These are phyloP conservation scores for Siderastrea siderea DNA, from an alignment of 92 coral and sea anemone species.

Conservation along the genomic window DNA sequence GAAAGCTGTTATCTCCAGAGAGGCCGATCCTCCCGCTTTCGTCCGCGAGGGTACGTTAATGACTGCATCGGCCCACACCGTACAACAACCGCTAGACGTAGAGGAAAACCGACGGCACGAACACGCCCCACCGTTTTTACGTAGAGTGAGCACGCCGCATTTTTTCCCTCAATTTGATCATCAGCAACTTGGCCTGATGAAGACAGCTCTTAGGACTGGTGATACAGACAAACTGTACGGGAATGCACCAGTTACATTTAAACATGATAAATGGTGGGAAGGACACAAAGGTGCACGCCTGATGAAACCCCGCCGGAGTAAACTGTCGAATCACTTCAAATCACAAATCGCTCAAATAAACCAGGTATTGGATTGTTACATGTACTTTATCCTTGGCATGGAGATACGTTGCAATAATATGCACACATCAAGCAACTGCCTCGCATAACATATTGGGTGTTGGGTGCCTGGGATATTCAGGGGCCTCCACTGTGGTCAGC, in stretches of 20 bases:
- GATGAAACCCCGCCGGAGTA: constrained; percentile 81
- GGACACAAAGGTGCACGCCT: constrained; percentile 72
- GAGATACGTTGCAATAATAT: too few relatives aligned
- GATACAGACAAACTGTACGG: constrained; percentile 73
- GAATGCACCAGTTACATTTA: constrained; percentile 84
- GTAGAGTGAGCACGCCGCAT: constrained; percentile 83
- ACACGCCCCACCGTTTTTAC: constrained; percentile 80
- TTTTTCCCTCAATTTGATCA: constrained; percentile 69
- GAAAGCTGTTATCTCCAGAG: background rate
- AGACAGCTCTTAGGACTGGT: constrained; percentile 56
- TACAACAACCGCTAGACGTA: constrained; percentile 43
- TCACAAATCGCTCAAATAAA: constrained; percentile 88
- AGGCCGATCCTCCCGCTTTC: background rate
- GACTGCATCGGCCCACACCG: constrained; percentile 36
- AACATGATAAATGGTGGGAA: constrained; percentile 96
- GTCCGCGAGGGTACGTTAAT: background rate
- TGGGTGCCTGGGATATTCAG: too few relatives aligned
- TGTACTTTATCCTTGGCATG: too few relatives aligned
- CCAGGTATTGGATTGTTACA: constrained; percentile 62
- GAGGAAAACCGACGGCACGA: constrained; percentile 70
- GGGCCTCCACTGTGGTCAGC: too few relatives aligned
- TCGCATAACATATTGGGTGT: too few relatives aligned
- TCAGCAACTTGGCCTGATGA: constrained; percentile 78
- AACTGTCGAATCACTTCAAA: constrained; percentile 86
- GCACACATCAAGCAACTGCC: too few relatives aligned